Base-by-base conservation (phyloP, 2,888 invertebrate species). In the Agriotes lineatus region DNA sequence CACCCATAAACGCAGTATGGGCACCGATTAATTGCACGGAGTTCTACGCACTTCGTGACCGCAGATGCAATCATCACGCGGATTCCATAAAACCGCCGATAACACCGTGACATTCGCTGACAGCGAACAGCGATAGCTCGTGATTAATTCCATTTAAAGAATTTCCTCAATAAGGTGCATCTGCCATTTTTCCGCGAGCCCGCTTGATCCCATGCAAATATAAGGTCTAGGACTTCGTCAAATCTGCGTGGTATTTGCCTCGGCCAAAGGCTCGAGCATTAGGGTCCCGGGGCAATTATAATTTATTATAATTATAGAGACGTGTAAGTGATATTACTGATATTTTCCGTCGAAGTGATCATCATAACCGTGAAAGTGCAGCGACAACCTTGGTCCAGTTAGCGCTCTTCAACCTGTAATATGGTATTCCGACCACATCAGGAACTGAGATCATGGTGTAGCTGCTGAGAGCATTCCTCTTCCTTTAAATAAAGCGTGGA, bases 311-410 rank as follows among this genome's bases (percentile, higher is more conserved):
- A 60, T 60, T 60, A 60, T 45, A 45, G n/a, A 45, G 30, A 35
- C 20, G 20, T 48, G 33, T 48, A 45, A 48, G 45, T 60, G 59
- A 60, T 60, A 42, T 30, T 18, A n/a, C 45, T 59, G 59, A 45
- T 73, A 71, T 75, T 75, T 75, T 73, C 73, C 71, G 72, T 71
- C 64, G 68, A 61, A 61, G 67, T 66, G 58, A 71, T 68, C 75
- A 74, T 74, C 70, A 70, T 74, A 75, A 75, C 75, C 75, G 75
- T 74, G 75, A 75, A 75, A 75, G 75, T 75, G 70, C 73, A 74
- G 72, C 65, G 57, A 67, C 69, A 75, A 72, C 75, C 75, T 75
- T 75, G 75, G 72, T 74, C 75, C 61, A 74, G 72, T 72, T 74
- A 69, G 67, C 68, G 63, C 67, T 71, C 71, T 64, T 71, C 67